Percentiles rank a stretch among this genome's conserved stretches.
phyloP scores from a whole-genome alignment of 2,888 invertebrate species.

The Hipparchia semele region DNA sequence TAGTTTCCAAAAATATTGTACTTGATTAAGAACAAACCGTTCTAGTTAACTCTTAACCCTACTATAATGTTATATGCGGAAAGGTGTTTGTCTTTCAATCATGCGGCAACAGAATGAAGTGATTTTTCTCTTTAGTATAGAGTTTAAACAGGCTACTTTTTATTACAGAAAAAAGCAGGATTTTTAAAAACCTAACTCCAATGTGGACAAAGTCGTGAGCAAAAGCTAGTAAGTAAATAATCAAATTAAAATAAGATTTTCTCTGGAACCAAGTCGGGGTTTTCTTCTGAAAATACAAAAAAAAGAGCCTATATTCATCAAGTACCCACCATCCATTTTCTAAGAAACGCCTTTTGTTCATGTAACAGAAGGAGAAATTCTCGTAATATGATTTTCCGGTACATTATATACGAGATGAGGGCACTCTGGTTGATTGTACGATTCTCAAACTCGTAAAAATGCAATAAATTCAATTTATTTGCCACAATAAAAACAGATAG shows the following conservation, averaged over 20 bases:
- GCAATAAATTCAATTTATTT: constrained; percentile 9
- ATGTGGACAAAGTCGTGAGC: neutral
- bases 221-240: neutral
- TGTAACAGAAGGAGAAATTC: neutral
- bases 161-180: too few species aligned
- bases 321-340: neutral
- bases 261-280: too few species aligned
- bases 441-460: constrained; percentile 18
- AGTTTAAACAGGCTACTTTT: neutral
- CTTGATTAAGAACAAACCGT: too few species aligned
- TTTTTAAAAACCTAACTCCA: neutral
- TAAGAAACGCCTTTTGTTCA: neutral
- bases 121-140: too few species aligned
- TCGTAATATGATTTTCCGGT: constrained; percentile 6
- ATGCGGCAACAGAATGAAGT: too few species aligned
- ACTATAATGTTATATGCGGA: too few species aligned
- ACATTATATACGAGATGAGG: constrained; percentile 5
- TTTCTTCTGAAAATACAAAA: too few species aligned
- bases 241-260: too few species aligned
- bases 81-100: too few species aligned
- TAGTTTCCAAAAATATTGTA: too few species aligned
- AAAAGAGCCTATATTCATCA: neutral
- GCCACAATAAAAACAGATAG: neutral
- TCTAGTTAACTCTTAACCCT: too few species aligned
- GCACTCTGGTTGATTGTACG: constrained; percentile 9